Percentiles rank a stretch among this genome's conserved stretches.
Conservation (phyloP, 64 coral and sea anemone species). For the Porites australiensis region DNA sequence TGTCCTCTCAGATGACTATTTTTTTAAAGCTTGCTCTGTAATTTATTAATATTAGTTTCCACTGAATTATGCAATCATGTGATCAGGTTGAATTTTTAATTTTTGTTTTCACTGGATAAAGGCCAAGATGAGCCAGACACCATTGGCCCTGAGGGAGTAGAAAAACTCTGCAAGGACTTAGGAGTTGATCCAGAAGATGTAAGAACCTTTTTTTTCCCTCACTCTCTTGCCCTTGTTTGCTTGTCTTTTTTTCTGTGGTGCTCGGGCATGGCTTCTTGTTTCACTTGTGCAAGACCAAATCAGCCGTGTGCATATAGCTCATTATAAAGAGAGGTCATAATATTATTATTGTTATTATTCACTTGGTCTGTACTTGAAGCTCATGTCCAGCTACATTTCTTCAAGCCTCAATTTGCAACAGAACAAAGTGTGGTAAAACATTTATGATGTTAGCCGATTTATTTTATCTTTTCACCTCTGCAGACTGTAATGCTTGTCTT, state of each 20-base stretch:
- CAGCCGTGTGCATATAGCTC: no score
- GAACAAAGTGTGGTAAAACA: background rate
- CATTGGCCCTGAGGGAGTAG: conserved; percentile 82
- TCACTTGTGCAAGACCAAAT: no score
- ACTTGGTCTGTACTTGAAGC: no score
- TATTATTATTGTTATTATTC: no score
- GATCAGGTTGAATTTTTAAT: background rate
- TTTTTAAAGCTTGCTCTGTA: no score
- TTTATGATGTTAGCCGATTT: background rate
- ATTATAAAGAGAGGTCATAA: no score
- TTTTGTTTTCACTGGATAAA: background rate
- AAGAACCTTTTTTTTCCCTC: conserved; percentile 4
- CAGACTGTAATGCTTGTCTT: conserved; percentile 86
- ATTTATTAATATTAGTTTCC: background rate
- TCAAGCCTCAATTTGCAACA: no score
- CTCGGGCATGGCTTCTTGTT: no score
- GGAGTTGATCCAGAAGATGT: conserved; percentile 86
- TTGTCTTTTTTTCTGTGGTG: no score
- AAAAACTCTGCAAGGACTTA: conserved; percentile 82
- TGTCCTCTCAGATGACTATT: no score
- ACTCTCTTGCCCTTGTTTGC: no score
- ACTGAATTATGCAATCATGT: background rate
- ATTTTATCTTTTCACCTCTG: background rate
- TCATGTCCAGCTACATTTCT: no score
- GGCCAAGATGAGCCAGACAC: conserved; percentile 68